Evolutionary conservation across 2,797 vertebrate genomes (phyloP), one percentile per base, ranked within the genome.

Genomic region (Enteromius unitaeniatus): DNA sequence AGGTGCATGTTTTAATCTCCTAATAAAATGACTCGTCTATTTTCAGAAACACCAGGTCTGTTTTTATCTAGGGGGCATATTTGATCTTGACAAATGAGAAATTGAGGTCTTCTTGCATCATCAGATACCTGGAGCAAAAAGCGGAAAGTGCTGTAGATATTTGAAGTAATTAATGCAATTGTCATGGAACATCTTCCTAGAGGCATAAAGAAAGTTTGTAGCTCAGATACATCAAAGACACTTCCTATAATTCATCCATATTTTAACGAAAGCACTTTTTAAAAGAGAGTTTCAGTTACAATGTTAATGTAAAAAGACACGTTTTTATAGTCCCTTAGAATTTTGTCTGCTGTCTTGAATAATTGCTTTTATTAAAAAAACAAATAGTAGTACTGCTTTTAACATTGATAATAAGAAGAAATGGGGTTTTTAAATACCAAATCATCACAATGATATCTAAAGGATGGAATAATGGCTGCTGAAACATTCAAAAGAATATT

Each of bases 61-160:
- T 37, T 49, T 73, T 81, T 85, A 85, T 88, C 83, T 79, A 55
- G 67, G 64, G 84, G 70, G 78, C 69, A 67, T 78, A 67, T 81
- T 70, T 81, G 74, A 72, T 79, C 65, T 81, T 6, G 62, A 85
- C 58, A 85, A 81, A 70, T 75, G 78, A 84, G 69, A 81, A 79
- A 78, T 86, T 88, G 81, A 84, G 78, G 70, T 84, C 47, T 60
- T 64, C 34, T 88, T 89, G 77, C 86, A 74, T 89, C 85, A 86
- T 86, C 84, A 78, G 55, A 77, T 69, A 53, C 79, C 87, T 62
- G 65, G 40, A 83, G 82, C 79, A 76, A 77, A 74, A 55, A 76
- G n/a, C 37, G 2, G 17, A 26, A 14, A 45, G 23, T 34, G 31
- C 68, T 65, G 74, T 31, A 77, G 79, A 78, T 53, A 62, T 73